These are phyloP conservation scores for Hyposmocoma kahamanoa DNA, from an alignment of 1,140 invertebrate genomes.

Conservation along the genomic window DNA sequence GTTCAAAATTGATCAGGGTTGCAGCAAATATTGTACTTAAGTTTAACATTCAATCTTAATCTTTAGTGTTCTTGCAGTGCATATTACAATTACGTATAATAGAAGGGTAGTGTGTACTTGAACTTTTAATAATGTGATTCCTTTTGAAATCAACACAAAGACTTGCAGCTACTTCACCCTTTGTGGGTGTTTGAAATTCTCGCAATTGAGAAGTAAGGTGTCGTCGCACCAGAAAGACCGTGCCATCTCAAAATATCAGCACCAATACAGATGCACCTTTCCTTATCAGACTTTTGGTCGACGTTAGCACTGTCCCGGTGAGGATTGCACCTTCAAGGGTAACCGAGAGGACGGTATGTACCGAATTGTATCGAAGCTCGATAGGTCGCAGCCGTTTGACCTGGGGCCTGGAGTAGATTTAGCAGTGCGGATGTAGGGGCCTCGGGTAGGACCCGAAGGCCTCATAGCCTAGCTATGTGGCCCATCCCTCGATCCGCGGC, in stretches of 20 bases:
- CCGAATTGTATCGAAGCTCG: constrained; percentile 53
- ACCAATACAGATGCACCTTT: constrained; percentile 41
- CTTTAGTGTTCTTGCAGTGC: constrained; percentile 55
- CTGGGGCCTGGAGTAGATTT: constrained; percentile 21
- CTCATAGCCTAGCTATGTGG: constrained; percentile 81
- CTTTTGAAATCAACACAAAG: neutral
- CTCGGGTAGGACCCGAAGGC: constrained; percentile 67
- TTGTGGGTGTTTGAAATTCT: neutral
- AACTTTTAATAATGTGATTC: constrained; percentile 22
- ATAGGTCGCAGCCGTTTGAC: constrained; percentile 24
- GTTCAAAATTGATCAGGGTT: constrained; percentile 51
- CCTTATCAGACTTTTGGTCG: constrained; percentile 28
- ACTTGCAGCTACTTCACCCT: neutral
- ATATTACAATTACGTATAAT: constrained; percentile 60
- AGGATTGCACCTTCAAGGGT: constrained; percentile 10
- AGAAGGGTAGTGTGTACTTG: constrained; percentile 49
- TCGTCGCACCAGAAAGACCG: constrained; percentile 18
- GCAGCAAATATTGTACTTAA: constrained; percentile 50
- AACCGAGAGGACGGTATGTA: too few relatives aligned
- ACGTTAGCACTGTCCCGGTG: constrained; percentile 16
- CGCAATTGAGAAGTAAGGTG: neutral
- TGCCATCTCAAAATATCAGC: constrained; percentile 44
- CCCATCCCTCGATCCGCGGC: constrained; percentile 88
- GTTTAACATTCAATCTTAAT: constrained; percentile 52
- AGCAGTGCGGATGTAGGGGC: constrained; percentile 63